A percentile compares a stretch with the other conserved stretches of the same genome.
These are phyloP conservation scores for Grammomys surdaster DNA, from an alignment of 2,113 vertebrate species.

Conservation along the genomic window DNA sequence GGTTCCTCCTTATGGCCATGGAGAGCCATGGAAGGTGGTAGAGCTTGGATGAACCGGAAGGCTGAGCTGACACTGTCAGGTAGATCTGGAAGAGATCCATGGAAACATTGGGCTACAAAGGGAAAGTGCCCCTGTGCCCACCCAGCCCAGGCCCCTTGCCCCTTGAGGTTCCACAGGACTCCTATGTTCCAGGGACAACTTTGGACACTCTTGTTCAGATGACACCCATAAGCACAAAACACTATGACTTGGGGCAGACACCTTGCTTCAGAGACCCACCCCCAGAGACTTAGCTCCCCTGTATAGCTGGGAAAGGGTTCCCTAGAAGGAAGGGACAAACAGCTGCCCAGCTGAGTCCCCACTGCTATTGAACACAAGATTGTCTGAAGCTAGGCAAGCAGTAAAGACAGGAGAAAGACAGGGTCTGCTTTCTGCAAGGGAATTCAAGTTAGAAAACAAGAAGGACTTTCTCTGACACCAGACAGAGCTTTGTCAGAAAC, in stretches of 20 bases:
- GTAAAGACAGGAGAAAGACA: not conserved
- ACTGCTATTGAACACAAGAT: accelerated
- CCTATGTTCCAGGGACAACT: not conserved
- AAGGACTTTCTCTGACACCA: not conserved
- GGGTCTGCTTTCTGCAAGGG: not conserved
- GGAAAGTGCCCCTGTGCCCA: not conserved
- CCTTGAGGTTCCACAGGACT: not conserved
- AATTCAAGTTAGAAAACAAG: not conserved
- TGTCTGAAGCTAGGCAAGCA: not conserved
- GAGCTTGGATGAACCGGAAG: not conserved
- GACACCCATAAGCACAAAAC: not conserved
- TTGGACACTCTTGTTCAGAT: not conserved
- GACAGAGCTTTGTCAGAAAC: not conserved
- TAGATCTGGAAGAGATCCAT: not conserved
- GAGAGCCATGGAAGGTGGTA: not conserved
- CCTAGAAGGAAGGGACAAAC: not conserved
- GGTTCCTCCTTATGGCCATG: not conserved
- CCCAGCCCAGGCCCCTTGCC: not conserved
- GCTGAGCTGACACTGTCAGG: not conserved
- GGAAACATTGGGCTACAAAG: not conserved
- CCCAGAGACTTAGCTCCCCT: too few relatives aligned
- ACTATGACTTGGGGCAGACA: not conserved
- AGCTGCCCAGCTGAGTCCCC: not conserved
- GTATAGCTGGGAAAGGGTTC: not conserved
- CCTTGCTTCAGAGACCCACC: not conserved